Conservation (phyloP, 1,140 invertebrate genomes). For the Calosoma granatense region DNA sequence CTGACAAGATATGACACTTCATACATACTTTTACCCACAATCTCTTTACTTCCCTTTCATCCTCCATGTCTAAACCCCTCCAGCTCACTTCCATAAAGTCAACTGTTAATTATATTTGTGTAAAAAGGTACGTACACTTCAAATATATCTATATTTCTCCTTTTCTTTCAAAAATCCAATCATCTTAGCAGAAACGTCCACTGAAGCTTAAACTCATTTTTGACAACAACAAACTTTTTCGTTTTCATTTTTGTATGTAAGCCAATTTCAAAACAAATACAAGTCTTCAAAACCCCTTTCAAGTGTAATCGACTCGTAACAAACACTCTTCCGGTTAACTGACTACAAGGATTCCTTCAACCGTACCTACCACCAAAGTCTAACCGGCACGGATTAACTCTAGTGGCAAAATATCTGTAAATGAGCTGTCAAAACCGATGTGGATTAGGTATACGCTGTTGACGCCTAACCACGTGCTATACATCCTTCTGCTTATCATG, state of each 20-base stretch:
- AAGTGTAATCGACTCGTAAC: neutral
- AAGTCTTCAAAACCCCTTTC: neutral
- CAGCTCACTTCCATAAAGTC: no score
- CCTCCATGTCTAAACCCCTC: no score
- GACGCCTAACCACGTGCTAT: neutral
- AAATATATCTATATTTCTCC: no score
- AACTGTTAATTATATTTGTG: no score
- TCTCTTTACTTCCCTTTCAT: no score
- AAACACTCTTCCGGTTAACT: neutral
- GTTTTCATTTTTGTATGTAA: neutral
- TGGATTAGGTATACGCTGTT: neutral
- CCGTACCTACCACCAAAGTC: neutral
- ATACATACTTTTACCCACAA: no score
- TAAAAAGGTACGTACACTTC: no score
- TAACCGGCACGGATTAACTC: neutral
- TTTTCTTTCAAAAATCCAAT: no score
- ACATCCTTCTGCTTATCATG: neutral
- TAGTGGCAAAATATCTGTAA: neutral
- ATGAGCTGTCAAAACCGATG: neutral
- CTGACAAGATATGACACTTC: no score
- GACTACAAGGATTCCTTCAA: neutral
- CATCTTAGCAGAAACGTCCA: no score
- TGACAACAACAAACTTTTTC: neutral
- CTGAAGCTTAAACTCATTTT: no score
- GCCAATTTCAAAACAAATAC: neutral